phyloP scores from a whole-genome alignment of 2,113 vertebrate species.

The Chaenogobius annularis region DNA sequence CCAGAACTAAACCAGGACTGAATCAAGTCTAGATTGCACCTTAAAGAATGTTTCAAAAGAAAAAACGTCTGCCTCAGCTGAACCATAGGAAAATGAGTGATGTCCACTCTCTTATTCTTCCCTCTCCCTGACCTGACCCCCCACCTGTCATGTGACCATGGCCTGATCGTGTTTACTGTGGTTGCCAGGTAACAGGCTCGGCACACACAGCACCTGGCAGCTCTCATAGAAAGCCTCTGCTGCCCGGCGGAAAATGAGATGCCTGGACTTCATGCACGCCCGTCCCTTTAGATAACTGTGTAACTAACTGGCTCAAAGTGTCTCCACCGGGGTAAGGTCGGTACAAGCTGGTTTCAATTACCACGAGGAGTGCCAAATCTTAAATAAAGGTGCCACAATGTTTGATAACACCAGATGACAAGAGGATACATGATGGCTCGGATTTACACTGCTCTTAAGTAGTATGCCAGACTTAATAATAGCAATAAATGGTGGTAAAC shows the following conservation, averaged over 20 bases:
- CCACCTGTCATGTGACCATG: constrained; percentile 39
- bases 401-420: background rate
- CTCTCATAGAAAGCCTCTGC: constrained; percentile 67
- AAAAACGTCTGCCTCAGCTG: background rate
- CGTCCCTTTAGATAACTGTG: constrained; percentile 45
- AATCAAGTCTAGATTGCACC: too few species aligned
- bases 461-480: too few species aligned
- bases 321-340: constrained; percentile 2
- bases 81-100: background rate
- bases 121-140: constrained; percentile 38
- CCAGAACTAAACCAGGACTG: too few species aligned
- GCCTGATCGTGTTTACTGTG: constrained; percentile 68
- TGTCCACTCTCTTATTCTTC: background rate
- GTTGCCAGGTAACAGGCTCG: constrained; percentile 68
- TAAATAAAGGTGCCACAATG: background rate
- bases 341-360: background rate
- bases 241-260: constrained; percentile 64
- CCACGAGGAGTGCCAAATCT: background rate
- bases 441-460: background rate
- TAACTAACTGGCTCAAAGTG: constrained; percentile 2
- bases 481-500: too few species aligned
- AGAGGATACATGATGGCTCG: background rate
- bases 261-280: constrained; percentile 36
- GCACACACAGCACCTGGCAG: constrained; percentile 76
- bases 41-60: background rate